A percentile compares a stretch with the other conserved stretches of the same genome.
phyloP scores from a whole-genome alignment of 2,888 invertebrate genomes.

The Hipparchia sbordonii region DNA sequence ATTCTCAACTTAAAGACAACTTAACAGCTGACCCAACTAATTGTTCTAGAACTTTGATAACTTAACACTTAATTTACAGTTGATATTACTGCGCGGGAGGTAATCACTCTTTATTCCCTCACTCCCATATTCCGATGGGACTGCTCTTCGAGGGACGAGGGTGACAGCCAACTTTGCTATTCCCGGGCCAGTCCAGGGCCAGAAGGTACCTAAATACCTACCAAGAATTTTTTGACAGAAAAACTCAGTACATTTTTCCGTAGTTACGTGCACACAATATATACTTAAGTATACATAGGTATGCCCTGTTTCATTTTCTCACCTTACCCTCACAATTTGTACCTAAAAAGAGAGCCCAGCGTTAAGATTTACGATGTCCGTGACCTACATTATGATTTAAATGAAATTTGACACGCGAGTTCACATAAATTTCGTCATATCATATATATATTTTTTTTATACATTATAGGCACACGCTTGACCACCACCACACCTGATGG shows the following conservation, averaged over 20 bases:
- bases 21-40: conserved; percentile 1
- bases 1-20: conserved; percentile 6
- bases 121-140: neutral
- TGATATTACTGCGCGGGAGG: neutral
- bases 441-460: no score
- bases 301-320: neutral
- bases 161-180: no score
- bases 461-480: no score
- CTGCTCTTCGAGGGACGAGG: neutral
- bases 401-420: conserved; percentile 1
- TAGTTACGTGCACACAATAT: no score
- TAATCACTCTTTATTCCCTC: neutral
- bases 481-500: no score
- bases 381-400: conserved; percentile 10
- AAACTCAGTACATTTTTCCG: no score
- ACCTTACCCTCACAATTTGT: neutral
- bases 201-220: no score
- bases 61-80: neutral
- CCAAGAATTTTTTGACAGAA: no score
- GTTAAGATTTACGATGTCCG: neutral
- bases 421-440: neutral
- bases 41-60: neutral
- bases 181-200: no score
- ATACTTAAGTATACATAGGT: neutral
- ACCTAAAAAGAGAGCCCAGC: neutral